Percentiles rank a stretch among this genome's conserved stretches.
These are phyloP conservation scores for Sminthopsis crassicaudata DNA, from an alignment of 2,113 vertebrate genomes.

Conservation along the genomic window DNA sequence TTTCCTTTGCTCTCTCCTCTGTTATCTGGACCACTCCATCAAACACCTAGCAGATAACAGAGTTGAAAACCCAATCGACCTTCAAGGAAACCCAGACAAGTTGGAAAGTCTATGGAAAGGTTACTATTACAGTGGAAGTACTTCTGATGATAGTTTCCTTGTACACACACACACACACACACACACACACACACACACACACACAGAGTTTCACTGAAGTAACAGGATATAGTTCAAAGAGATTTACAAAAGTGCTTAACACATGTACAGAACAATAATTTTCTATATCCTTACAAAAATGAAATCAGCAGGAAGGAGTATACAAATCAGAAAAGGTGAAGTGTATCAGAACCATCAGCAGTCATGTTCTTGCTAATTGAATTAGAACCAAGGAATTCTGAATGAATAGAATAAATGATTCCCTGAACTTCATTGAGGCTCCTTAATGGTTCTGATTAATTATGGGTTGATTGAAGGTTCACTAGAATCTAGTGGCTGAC, in stretches of 20 bases:
- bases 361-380: neutral
- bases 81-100: conserved; percentile 88
- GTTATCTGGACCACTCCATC: conserved; percentile 96
- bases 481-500: neutral
- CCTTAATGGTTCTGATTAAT: neutral
- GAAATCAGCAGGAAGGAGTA: conserved; percentile 39
- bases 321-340: conserved; percentile 31
- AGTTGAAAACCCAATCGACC: conserved; percentile 94
- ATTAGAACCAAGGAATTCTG: neutral
- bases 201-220: conserved; percentile 61
- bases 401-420: neutral
- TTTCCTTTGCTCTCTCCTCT: conserved; percentile 89
- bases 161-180: conserved; percentile 43
- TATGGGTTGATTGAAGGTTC: neutral
- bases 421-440: neutral
- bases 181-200: conserved; percentile 38
- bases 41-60: conserved; percentile 91
- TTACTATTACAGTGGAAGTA: conserved; percentile 78
- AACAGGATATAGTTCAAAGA: conserved; percentile 73
- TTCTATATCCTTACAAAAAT: conserved; percentile 42
- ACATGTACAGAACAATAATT: conserved; percentile 17
- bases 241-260: conserved; percentile 56
- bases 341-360: neutral
- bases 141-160: conserved; percentile 67
- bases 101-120: conserved; percentile 84